Base-by-base conservation (phyloP, 1,140 invertebrate species). In the Drosophila bocqueti region DNA sequence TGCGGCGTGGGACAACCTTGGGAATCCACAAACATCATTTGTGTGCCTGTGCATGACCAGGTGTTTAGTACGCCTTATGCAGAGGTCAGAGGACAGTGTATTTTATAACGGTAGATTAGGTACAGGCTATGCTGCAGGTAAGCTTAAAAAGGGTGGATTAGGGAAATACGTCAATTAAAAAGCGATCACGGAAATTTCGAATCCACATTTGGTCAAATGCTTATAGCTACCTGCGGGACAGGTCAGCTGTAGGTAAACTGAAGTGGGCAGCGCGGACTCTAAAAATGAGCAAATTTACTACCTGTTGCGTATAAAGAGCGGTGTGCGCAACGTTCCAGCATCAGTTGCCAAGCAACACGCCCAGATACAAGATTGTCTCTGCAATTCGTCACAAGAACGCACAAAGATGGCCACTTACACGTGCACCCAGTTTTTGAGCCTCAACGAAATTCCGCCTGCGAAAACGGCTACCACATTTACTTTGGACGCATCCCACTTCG, bases 161-260 rank as follows among this genome's bases (percentile, higher is more conserved):
- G 36, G 54, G 62, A 76, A 81, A 85, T 47, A 64, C 65, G 26
- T 38, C 60, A 46, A 85, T 83, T 85, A 69, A 83, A 76, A 83
- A 65, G 55, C 55, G 67, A 76, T 85, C 62, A 86, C 34, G 75
- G 68, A 67, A 79, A 71, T 61, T 47, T 73, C 67, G 58, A 24
- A 34, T 18, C 34, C 47, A 62, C 36, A 59, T 49, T 45, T 46
- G 36, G 18, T 38, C 9, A 21, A 36, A 24, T 21, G 8, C 18
- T n/a, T 26, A 11, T 31, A 11, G 8, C 24, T 31, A 69, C 64
- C 40, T 46, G 77, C 16, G 15, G 8, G 29, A 11, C 15, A 21
- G 36, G 36, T 42, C 7, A 43, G 2, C 24, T 18, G 9, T 9
- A 15, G 21, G 34, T 21, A 38, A 38, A 16, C 4, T 26, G 4